These are phyloP conservation scores for Lordiphosa andalusiaca DNA, from an alignment of 2,888 invertebrate species.

Conservation along the genomic window DNA sequence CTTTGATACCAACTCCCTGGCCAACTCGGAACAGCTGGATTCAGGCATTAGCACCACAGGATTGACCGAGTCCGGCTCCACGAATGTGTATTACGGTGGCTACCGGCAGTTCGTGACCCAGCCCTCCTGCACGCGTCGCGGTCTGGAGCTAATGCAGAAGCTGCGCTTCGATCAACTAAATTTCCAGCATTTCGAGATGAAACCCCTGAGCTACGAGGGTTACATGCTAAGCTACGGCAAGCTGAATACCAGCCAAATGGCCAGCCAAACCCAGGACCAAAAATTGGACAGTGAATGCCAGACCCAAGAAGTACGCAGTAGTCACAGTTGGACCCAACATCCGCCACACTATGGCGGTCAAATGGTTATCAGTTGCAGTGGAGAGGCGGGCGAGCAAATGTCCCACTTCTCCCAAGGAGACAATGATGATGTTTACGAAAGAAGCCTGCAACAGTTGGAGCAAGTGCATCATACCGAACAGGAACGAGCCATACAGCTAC, in stretches of 20 bases:
- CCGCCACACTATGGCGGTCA: slow-evolving; percentile 81
- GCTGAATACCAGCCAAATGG: slow-evolving; percentile 84
- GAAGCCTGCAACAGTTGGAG: slow-evolving; percentile 53
- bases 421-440: slow-evolving; percentile 43
- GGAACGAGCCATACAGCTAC: slow-evolving; percentile 41
- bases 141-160: slow-evolving; percentile 84
- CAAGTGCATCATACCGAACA: slow-evolving; percentile 47
- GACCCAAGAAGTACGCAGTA: slow-evolving; percentile 83
- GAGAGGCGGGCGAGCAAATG: slow-evolving; percentile 49
- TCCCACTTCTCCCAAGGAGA: background rate
- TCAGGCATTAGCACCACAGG: slow-evolving; percentile 75
- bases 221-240: slow-evolving; percentile 87
- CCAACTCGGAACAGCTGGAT: slow-evolving; percentile 77
- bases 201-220: slow-evolving; percentile 86
- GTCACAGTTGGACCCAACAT: slow-evolving; percentile 88
- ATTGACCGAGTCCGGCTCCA: slow-evolving; percentile 16
- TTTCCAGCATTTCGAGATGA: slow-evolving; percentile 86
- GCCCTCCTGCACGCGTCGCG: slow-evolving; percentile 80
- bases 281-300: slow-evolving; percentile 85
- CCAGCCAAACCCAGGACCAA: slow-evolving; percentile 87
- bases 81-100: slow-evolving; percentile 67
- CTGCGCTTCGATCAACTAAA: slow-evolving; percentile 85
- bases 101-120: slow-evolving; percentile 57
- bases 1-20: slow-evolving; percentile 71
- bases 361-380: slow-evolving; percentile 57